A percentile compares a stretch with the other conserved stretches of the same genome.
Evolutionary conservation across 2,113 vertebrate genomes (phyloP).

Genomic region (human (Homo sapiens)): DNA sequence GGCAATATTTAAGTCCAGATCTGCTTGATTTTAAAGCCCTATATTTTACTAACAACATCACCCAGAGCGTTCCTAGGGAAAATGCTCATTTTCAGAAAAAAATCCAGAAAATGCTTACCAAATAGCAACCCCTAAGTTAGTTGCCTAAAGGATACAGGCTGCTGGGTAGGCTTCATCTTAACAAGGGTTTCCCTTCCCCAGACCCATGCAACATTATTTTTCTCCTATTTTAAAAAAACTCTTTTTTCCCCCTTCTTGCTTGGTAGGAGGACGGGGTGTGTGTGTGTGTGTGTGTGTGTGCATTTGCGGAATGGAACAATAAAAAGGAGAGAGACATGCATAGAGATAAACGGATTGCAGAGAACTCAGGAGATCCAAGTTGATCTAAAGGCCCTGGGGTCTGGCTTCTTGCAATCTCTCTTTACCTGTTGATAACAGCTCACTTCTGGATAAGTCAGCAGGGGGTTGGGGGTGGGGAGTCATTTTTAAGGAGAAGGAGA

Average conservation of each 20-base stretch:
- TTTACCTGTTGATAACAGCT: not conserved
- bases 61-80: not conserved
- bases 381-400: not conserved
- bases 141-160: not conserved
- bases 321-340: not conserved
- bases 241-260: not conserved
- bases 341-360: not conserved
- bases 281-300: not conserved
- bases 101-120: not conserved
- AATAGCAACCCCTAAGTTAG: not conserved
- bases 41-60: not conserved
- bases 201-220: not conserved
- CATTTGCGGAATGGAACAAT: not conserved
- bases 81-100: not conserved
- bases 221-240: not conserved
- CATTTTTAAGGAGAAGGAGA: not conserved
- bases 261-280: not conserved
- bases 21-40: not conserved
- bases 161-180: not conserved
- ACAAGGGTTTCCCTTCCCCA: not conserved
- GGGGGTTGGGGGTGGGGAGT: too few relatives aligned
- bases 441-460: not conserved
- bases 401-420: not conserved
- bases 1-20: not conserved
- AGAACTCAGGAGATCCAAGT: not conserved